phyloP scores from a whole-genome alignment of 2,888 invertebrate species.

The Cephus rjabovi region DNA sequence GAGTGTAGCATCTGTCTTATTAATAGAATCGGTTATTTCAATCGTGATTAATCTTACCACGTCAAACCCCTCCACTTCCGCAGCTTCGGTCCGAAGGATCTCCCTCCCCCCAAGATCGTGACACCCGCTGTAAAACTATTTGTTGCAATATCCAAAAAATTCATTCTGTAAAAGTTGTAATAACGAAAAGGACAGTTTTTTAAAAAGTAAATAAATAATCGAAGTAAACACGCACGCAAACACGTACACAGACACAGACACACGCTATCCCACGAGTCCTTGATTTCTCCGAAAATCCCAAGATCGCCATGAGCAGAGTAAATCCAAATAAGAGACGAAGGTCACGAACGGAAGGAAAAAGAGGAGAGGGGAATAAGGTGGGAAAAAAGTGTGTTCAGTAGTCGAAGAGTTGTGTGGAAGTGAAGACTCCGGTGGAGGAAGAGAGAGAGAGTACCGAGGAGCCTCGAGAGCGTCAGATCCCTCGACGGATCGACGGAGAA shows the following conservation, averaged over 20 bases:
- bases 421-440: constrained; percentile 37
- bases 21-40: not conserved
- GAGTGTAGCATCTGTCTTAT: not conserved
- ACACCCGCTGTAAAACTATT: not conserved
- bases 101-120: not conserved
- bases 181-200: not conserved
- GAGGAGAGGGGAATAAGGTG: not conserved
- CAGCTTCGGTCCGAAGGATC: not conserved
- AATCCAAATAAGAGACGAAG: not conserved
- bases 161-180: not conserved
- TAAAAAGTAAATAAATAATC: not conserved
- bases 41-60: not conserved
- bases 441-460: constrained; percentile 25
- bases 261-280: not conserved
- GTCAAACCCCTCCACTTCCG: not conserved
- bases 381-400: constrained; percentile 20
- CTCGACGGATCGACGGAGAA: constrained; percentile 3
- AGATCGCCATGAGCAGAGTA: not conserved
- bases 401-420: constrained; percentile 58
- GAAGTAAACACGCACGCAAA: not conserved
- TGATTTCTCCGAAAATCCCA: not conserved
- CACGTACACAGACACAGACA: not conserved
- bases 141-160: too few relatives aligned
- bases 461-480: not conserved
- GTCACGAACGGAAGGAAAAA: not conserved